Conservation (phyloP, 2,797 vertebrate species). For the Danio kyathit region DNA sequence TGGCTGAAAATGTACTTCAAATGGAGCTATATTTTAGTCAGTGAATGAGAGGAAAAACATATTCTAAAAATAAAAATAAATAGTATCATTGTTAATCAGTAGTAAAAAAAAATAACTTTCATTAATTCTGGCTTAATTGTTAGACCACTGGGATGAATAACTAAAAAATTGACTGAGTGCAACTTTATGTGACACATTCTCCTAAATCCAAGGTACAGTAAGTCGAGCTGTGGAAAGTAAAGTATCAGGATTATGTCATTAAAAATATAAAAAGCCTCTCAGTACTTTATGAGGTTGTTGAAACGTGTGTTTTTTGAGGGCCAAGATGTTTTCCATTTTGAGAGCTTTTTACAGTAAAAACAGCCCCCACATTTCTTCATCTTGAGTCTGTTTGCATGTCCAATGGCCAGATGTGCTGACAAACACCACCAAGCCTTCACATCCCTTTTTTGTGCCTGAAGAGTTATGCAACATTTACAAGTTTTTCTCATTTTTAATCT, state of each 20-base stretch:
- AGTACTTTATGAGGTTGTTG: conserved; percentile 56
- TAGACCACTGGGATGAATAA: background rate
- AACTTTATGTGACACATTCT: background rate
- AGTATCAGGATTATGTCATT: conserved; percentile 63
- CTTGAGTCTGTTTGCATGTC: background rate
- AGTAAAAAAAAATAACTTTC: no score
- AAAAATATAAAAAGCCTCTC: conserved; percentile 59
- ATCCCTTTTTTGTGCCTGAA: background rate
- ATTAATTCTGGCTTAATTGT: no score
- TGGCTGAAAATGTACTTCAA: background rate
- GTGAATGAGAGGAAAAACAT: background rate
- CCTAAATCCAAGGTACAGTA: background rate
- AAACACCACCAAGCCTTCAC: background rate
- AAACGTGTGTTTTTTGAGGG: conserved; percentile 8
- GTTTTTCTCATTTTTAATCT: background rate
- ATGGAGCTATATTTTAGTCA: background rate
- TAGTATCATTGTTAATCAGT: background rate
- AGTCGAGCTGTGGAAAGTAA: conserved; percentile 55
- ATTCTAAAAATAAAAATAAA: background rate
- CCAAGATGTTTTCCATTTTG: conserved; percentile 13
- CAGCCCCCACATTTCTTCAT: conserved; percentile 6
- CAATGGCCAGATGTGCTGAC: conserved; percentile 29
- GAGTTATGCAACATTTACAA: conserved; percentile 14
- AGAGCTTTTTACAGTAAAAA: conserved; percentile 19
- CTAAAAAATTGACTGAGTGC: background rate